Evolutionary conservation across 2,113 vertebrate species (phyloP).

Genomic region (Geococcyx californianus): DNA sequence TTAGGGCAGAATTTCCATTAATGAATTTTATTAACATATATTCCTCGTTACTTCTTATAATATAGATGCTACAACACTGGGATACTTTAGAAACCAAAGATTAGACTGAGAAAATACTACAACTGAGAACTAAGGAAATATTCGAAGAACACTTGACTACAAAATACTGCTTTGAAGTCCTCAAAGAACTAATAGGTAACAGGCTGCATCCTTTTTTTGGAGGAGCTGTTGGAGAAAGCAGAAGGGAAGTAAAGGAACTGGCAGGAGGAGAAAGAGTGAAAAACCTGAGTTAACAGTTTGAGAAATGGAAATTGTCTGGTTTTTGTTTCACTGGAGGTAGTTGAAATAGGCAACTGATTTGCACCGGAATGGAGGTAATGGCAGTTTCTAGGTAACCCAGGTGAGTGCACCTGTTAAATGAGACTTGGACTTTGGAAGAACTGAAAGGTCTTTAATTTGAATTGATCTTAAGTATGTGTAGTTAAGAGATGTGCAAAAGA

Average conservation of each 20-base stretch:
- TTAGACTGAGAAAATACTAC: neutral
- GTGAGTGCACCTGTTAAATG: neutral
- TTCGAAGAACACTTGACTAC: neutral
- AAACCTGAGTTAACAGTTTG: neutral
- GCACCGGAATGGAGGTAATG: neutral
- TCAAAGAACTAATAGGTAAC: neutral
- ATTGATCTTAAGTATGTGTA: neutral
- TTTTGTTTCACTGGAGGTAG: neutral
- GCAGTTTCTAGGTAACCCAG: neutral
- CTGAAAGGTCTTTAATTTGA: neutral
- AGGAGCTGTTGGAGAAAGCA: neutral
- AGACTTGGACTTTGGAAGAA: neutral
- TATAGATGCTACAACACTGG: neutral
- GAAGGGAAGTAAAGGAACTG: neutral
- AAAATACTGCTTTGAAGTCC: neutral
- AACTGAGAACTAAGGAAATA: neutral
- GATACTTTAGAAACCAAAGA: neutral
- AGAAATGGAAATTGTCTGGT: neutral
- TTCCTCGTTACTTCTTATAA: neutral
- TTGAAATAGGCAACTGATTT: neutral
- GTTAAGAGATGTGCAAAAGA: neutral
- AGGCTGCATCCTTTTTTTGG: neutral
- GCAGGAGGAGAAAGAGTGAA: neutral
- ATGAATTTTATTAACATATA: neutral
- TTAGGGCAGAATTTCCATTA: accelerated